Evolutionary conservation across 2,113 vertebrate genomes (phyloP).

Genomic region (Rhinoderma darwinii): DNA sequence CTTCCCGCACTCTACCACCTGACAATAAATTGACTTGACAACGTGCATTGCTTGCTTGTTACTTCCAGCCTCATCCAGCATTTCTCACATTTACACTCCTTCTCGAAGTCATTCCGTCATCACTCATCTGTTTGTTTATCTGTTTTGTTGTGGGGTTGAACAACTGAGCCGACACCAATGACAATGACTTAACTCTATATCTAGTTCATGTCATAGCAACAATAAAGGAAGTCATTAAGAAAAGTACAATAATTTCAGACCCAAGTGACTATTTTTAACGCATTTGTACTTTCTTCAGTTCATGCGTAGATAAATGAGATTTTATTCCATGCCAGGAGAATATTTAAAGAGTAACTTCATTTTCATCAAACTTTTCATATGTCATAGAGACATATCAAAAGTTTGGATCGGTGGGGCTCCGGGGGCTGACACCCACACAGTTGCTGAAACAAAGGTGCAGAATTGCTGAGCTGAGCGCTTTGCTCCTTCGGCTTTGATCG

Average conservation of each 20-base stretch:
- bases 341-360: background rate
- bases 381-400: too few relatives aligned
- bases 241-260: background rate
- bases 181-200: background rate
- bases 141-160: background rate
- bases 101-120: background rate
- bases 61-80: background rate
- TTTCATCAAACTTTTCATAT: too few relatives aligned
- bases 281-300: background rate
- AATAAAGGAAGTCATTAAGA: background rate
- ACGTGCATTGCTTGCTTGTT: constrained; percentile 10
- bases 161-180: background rate
- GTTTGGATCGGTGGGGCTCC: too few relatives aligned
- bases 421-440: too few relatives aligned
- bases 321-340: background rate
- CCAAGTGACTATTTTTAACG: too few relatives aligned
- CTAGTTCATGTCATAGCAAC: background rate
- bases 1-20: constrained; percentile 5
- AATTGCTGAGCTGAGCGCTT: too few relatives aligned
- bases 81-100: constrained; percentile 27
- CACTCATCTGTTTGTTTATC: background rate
- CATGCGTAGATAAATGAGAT: background rate
- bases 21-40: constrained; percentile 1
- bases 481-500: too few relatives aligned
- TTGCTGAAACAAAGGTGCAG: too few relatives aligned